Percentiles rank a stretch among this genome's conserved stretches.
Conservation (phyloP, 1,140 invertebrate species). For the Cydia fagiglandana region DNA sequence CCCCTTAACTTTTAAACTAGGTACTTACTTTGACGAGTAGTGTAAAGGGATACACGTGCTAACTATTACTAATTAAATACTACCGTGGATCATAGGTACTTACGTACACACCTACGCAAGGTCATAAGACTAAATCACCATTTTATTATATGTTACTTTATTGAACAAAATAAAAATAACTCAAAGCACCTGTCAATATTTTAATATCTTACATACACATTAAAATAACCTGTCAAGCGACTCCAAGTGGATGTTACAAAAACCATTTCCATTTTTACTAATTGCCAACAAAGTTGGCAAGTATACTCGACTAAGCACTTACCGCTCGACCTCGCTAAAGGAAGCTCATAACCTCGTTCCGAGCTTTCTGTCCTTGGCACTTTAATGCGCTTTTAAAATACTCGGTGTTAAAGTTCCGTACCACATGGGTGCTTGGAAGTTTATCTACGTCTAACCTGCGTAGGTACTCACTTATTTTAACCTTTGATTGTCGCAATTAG, state of each 20-base stretch:
- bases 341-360: constrained; percentile 23
- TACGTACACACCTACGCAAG: neutral
- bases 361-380: constrained; percentile 26
- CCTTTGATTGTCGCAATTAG: neutral
- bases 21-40: too few species aligned
- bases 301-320: constrained; percentile 23
- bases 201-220: neutral
- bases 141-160: neutral
- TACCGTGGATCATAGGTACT: neutral
- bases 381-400: constrained; percentile 26
- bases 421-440: constrained; percentile 3
- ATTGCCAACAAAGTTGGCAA: neutral
- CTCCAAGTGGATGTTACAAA: constrained; percentile 9
- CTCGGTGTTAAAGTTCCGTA: neutral
- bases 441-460: neutral
- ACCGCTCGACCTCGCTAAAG: constrained; percentile 1
- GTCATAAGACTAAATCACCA: neutral
- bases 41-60: neutral
- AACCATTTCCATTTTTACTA: neutral
- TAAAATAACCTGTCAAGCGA: neutral
- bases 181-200: neutral
- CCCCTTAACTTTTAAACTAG: too few species aligned
- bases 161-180: neutral
- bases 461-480: neutral
- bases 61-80: neutral